These are phyloP conservation scores for Chymomyza amoena DNA, from an alignment of 2,888 invertebrate species.

Conservation along the genomic window DNA sequence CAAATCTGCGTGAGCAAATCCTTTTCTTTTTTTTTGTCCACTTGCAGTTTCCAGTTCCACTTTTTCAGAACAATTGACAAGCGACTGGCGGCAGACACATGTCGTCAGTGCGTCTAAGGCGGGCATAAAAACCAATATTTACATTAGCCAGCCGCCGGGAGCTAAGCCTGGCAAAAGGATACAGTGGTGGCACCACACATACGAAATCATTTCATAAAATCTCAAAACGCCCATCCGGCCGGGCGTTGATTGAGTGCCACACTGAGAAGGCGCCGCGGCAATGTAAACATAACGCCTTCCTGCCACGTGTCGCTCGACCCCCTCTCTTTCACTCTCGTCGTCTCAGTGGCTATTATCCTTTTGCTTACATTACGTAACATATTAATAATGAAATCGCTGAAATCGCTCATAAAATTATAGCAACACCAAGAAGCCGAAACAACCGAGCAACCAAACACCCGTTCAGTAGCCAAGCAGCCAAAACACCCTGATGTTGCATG, in stretches of 20 bases:
- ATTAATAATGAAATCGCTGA: slow-evolving; percentile 74
- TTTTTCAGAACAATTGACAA: background rate
- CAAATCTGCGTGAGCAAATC: slow-evolving; percentile 60
- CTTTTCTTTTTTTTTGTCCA: slow-evolving; percentile 25
- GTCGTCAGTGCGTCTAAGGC: background rate
- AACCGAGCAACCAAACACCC: background rate
- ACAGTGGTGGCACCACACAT: slow-evolving; percentile 4
- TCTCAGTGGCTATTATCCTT: slow-evolving; percentile 22
- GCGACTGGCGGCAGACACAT: background rate
- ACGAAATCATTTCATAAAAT: slow-evolving; percentile 70
- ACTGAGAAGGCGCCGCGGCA: slow-evolving; percentile 30
- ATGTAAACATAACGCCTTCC: slow-evolving; percentile 78
- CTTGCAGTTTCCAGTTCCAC: slow-evolving; percentile 1
- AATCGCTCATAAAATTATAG: slow-evolving; percentile 75
- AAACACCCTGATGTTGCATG: slow-evolving; percentile 23
- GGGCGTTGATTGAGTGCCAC: slow-evolving; percentile 25
- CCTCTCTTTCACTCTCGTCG: slow-evolving; percentile 35
- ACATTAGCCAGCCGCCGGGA: slow-evolving; percentile 57
- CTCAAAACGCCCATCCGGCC: slow-evolving; percentile 15
- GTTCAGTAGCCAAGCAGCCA: background rate
- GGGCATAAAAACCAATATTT: slow-evolving; percentile 58
- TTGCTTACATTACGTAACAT: slow-evolving; percentile 57
- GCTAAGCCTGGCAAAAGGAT: slow-evolving; percentile 42
- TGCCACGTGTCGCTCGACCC: slow-evolving; percentile 58
- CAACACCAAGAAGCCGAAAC: slow-evolving; percentile 52